Percentiles rank a stretch among this genome's conserved stretches.
Evolutionary conservation across 2,113 vertebrate species (phyloP).

Genomic region (Gallinago jamesoni): DNA sequence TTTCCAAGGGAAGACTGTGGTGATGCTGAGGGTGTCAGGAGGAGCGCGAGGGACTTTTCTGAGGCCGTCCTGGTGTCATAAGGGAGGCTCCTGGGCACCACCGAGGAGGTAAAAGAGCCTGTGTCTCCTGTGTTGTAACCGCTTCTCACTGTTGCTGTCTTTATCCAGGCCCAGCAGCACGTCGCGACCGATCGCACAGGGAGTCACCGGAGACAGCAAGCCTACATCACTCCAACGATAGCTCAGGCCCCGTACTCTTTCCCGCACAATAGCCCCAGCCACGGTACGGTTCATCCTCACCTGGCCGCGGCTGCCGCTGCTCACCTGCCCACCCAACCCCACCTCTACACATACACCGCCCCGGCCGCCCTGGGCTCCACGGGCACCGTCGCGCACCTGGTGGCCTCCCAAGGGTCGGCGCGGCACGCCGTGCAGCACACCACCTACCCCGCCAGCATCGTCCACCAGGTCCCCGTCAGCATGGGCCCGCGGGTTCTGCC

Average conservation of each 20-base stretch:
- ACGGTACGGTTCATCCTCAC: slow-evolving; percentile 90
- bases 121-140: background rate
- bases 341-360: slow-evolving; percentile 94
- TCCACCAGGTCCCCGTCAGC: slow-evolving; percentile 97
- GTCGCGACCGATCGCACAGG: slow-evolving; percentile 85
- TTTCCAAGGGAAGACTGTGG: background rate
- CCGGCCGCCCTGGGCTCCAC: slow-evolving; percentile 91
- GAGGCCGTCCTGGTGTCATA: fast-evolving
- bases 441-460: slow-evolving; percentile 90
- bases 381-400: slow-evolving; percentile 93
- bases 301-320: slow-evolving; percentile 84
- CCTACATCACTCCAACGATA: slow-evolving; percentile 96
- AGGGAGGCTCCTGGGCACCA: background rate
- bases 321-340: slow-evolving; percentile 91
- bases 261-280: slow-evolving; percentile 93
- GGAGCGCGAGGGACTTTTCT: background rate
- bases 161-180: slow-evolving; percentile 91
- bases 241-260: slow-evolving; percentile 94
- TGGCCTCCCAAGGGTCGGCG: slow-evolving; percentile 91
- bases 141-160: slow-evolving; percentile 36
- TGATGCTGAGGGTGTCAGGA: background rate
- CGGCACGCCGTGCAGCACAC: slow-evolving; percentile 91
- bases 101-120: background rate
- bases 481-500: slow-evolving; percentile 94
- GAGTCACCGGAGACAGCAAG: slow-evolving; percentile 93